These are phyloP conservation scores for Dynastes grantii DNA, from an alignment of 2,888 invertebrate genomes.

Conservation along the genomic window DNA sequence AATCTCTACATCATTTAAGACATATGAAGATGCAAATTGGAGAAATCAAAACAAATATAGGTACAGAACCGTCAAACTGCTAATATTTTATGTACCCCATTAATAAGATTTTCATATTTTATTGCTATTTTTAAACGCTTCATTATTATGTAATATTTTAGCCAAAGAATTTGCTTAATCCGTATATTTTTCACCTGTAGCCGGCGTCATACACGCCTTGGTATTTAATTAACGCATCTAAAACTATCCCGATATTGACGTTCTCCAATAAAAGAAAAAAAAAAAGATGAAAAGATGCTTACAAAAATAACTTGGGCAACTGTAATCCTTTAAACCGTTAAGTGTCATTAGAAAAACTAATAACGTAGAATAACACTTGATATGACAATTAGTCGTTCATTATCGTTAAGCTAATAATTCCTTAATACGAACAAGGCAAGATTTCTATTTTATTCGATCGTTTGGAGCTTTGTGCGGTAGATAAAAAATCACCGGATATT, in stretches of 20 bases:
- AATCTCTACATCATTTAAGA: too few relatives aligned
- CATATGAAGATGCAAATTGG: too few relatives aligned
- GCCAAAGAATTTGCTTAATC: constrained; percentile 8
- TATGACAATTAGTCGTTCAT: constrained; percentile 48
- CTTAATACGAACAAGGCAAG: not conserved
- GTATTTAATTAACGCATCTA: constrained; percentile 11
- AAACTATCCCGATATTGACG: not conserved
- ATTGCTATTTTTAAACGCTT: not conserved
- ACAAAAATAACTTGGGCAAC: not conserved
- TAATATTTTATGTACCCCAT: not conserved
- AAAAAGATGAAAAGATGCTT: not conserved
- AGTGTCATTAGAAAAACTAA: constrained; percentile 30
- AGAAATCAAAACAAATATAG: too few relatives aligned
- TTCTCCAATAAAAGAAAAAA: not conserved
- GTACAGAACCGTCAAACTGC: too few relatives aligned
- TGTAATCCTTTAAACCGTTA: constrained; percentile 38
- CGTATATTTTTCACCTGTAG: not conserved
- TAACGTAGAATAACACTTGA: constrained; percentile 46
- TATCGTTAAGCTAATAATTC: constrained; percentile 50
- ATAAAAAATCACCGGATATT: constrained; percentile 31
- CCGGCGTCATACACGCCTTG: not conserved
- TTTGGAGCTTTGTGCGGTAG: constrained; percentile 10
- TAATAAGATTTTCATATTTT: constrained; percentile 5
- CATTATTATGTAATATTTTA: constrained; percentile 9
- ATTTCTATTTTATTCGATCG: constrained; percentile 35